These are phyloP conservation scores for Pseudeuparius sepicola DNA, from an alignment of 2,888 invertebrate genomes.

Conservation along the genomic window DNA sequence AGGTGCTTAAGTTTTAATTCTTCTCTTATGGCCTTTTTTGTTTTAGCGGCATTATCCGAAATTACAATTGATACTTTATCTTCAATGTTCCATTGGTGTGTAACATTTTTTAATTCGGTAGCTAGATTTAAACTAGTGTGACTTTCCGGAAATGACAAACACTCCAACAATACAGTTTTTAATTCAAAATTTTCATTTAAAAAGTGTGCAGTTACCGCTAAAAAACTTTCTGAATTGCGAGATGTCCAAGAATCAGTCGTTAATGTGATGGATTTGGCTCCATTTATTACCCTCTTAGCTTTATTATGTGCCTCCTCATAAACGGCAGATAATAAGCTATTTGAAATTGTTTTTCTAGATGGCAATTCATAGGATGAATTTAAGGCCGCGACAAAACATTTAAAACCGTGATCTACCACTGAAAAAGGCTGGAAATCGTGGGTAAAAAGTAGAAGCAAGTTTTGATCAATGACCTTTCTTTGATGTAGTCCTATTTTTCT, in stretches of 20 bases:
- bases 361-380: conserved; percentile 6
- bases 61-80: conserved; percentile 4
- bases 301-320: conserved; percentile 5
- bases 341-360: conserved; percentile 6
- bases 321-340: not conserved
- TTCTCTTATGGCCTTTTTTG: too few relatives aligned
- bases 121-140: conserved; percentile 27
- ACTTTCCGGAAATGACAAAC: conserved; percentile 16
- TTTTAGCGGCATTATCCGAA: conserved; percentile 12
- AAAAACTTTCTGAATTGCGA: conserved; percentile 6
- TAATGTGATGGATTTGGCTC: too few relatives aligned
- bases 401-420: conserved; percentile 9
- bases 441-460: too few relatives aligned
- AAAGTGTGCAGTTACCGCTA: conserved; percentile 10
- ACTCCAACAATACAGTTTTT: conserved; percentile 12
- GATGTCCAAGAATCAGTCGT: conserved; percentile 11
- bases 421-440: too few relatives aligned
- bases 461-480: too few relatives aligned
- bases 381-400: conserved; percentile 1
- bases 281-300: not conserved
- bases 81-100: not conserved
- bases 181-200: conserved; percentile 4
- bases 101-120: conserved; percentile 18
- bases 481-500: too few relatives aligned
- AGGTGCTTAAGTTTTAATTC: too few relatives aligned